Conservation (phyloP, 1,140 invertebrate species). For the Himalopsyche phryganea region DNA sequence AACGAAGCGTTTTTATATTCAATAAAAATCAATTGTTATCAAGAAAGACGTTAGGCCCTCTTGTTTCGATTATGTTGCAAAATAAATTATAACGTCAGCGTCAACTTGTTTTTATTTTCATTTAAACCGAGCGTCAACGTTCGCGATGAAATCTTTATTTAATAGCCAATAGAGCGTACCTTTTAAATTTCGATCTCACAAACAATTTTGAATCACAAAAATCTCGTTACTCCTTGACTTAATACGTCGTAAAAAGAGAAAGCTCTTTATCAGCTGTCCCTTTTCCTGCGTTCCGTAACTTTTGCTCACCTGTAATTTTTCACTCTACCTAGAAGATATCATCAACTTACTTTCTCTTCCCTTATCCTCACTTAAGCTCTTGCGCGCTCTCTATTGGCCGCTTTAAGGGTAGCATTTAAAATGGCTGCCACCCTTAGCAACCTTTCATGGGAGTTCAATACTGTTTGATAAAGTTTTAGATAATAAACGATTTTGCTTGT, state of each 20-base stretch:
- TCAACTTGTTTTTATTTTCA: background rate
- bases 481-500: too few relatives aligned
- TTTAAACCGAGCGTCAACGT: background rate
- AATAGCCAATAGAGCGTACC: constrained; percentile 17
- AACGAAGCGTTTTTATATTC: too few relatives aligned
- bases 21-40: too few relatives aligned
- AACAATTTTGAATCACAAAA: constrained; percentile 32
- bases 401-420: constrained; percentile 26
- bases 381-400: constrained; percentile 5
- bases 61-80: too few relatives aligned
- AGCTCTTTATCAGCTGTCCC: constrained; percentile 33
- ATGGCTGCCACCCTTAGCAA: constrained; percentile 28
- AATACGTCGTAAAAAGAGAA: constrained; percentile 34
- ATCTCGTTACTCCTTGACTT: constrained; percentile 34
- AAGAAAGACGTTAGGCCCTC: too few relatives aligned
- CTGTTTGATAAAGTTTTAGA: too few relatives aligned
- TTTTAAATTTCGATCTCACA: constrained; percentile 31
- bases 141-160: constrained; percentile 5
- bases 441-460: constrained; percentile 16
- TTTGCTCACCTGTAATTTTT: constrained; percentile 33
- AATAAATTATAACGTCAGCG: too few relatives aligned
- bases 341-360: constrained; percentile 30
- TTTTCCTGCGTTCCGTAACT: constrained; percentile 21
- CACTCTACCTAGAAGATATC: constrained; percentile 27
- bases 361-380: constrained; percentile 19